Evolutionary conservation across 1,140 invertebrate genomes (phyloP).

Genomic region (Rhopalosiphum padi): DNA sequence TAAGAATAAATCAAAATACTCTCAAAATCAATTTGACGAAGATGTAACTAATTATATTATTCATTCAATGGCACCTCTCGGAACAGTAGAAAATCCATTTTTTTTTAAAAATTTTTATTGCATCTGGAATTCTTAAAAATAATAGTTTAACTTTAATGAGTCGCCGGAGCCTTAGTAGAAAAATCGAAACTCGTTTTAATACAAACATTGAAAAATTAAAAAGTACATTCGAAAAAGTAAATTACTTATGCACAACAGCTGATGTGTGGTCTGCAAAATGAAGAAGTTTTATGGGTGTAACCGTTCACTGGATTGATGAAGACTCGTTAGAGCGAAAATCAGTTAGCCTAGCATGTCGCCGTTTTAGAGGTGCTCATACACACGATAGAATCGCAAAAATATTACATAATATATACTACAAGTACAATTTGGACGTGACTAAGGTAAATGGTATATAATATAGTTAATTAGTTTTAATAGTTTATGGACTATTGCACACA

Average conservation of each 20-base stretch:
- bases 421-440: neutral
- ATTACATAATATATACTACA: slow-evolving; percentile 22
- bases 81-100: no score
- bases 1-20: no score
- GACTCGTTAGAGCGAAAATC: neutral
- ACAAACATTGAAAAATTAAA: no score
- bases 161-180: no score
- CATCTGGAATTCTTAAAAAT: no score
- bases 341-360: neutral
- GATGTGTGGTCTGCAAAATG: slow-evolving; percentile 18
- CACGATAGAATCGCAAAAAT: slow-evolving; percentile 5
- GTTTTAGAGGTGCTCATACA: slow-evolving; percentile 28
- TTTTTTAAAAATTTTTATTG: no score
- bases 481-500: no score
- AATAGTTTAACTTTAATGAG: no score
- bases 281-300: slow-evolving; percentile 30
- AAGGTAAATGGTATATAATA: slow-evolving; percentile 24
- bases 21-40: no score
- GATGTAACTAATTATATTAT: no score
- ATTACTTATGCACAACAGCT: slow-evolving; percentile 12
- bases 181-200: no score
- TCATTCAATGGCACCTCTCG: no score
- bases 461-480: slow-evolving; percentile 17
- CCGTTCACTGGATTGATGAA: slow-evolving; percentile 7
- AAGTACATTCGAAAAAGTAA: neutral